Evolutionary conservation across 2,888 invertebrate genomes (phyloP).

Genomic region (Chloroclystis v-ata): DNA sequence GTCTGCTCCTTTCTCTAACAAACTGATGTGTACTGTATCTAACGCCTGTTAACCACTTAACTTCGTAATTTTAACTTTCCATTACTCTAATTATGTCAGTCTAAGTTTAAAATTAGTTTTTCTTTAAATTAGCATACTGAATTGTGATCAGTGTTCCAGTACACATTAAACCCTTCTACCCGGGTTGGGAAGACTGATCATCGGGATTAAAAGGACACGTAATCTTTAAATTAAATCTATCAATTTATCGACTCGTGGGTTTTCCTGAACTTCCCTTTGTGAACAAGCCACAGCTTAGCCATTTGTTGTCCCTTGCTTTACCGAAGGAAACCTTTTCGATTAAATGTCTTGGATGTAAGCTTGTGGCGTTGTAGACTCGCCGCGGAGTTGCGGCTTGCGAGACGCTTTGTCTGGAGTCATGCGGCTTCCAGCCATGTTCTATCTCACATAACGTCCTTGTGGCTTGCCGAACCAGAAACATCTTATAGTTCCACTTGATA

Average conservation of each 20-base stretch:
- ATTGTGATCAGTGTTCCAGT: neutral
- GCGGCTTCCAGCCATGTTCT: slow-evolving; percentile 5
- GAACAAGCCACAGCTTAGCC: neutral
- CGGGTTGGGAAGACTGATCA: neutral
- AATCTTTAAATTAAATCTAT: slow-evolving; percentile 3
- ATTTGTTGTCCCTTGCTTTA: slow-evolving; percentile 1
- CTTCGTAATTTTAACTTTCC: too few relatives aligned
- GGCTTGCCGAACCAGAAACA: neutral
- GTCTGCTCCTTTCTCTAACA: neutral
- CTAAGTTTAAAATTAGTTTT: too few relatives aligned
- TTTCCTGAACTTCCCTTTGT: neutral
- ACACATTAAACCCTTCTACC: neutral
- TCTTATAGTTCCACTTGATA: neutral
- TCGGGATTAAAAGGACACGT: neutral
- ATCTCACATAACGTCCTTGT: slow-evolving; percentile 4
- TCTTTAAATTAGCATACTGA: too few relatives aligned
- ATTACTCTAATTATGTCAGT: too few relatives aligned
- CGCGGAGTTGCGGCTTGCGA: neutral
- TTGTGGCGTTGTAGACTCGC: neutral
- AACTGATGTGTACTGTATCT: slow-evolving; percentile 6
- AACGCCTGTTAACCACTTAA: neutral
- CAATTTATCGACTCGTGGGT: neutral
- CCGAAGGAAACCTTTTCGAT: neutral
- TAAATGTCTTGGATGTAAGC: slow-evolving; percentile 7
- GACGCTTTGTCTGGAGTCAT: slow-evolving; percentile 4